A percentile compares a stretch with the other conserved stretches of the same genome.
Evolutionary conservation across 37 sponge, comb jelly and placozoan species (phyloP).

Genomic region (Beroe forskalii): DNA sequence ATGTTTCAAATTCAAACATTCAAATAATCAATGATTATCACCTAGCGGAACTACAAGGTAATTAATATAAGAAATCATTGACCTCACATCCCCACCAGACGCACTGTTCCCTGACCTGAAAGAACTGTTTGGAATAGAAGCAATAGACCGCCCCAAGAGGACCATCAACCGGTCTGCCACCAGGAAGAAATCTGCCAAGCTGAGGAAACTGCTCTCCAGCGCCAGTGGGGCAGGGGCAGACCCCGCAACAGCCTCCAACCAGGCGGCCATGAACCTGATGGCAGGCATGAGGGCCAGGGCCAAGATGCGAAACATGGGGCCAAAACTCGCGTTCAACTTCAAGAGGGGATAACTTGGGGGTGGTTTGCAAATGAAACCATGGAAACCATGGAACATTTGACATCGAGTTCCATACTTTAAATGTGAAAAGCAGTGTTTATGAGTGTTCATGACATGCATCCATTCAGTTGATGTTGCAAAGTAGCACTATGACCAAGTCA

Average conservation of each 20-base stretch:
- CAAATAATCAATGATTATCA: too few relatives aligned
- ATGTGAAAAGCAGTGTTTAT: too few relatives aligned
- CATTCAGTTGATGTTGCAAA: too few relatives aligned
- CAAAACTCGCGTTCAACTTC: background rate
- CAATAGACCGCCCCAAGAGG: background rate
- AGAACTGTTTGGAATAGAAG: constrained; percentile 48
- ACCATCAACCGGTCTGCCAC: background rate
- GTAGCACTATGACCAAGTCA: too few relatives aligned
- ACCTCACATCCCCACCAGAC: background rate
- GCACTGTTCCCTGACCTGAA: constrained; percentile 22
- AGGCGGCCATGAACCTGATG: background rate
- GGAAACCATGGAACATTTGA: too few relatives aligned
- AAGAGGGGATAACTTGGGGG: too few relatives aligned
- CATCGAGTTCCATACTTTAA: too few relatives aligned
- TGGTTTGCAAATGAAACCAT: too few relatives aligned
- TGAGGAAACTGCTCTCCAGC: background rate
- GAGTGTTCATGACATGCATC: too few relatives aligned
- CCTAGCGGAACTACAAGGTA: too few relatives aligned
- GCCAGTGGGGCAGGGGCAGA: background rate
- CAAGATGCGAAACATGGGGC: background rate
- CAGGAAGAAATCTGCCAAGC: background rate
- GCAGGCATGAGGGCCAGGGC: background rate
- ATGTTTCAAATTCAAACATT: too few relatives aligned
- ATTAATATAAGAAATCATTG: too few relatives aligned
- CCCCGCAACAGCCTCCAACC: background rate